These are phyloP conservation scores for Hippolais icterina DNA, from an alignment of 2,113 vertebrate genomes.

Conservation along the genomic window DNA sequence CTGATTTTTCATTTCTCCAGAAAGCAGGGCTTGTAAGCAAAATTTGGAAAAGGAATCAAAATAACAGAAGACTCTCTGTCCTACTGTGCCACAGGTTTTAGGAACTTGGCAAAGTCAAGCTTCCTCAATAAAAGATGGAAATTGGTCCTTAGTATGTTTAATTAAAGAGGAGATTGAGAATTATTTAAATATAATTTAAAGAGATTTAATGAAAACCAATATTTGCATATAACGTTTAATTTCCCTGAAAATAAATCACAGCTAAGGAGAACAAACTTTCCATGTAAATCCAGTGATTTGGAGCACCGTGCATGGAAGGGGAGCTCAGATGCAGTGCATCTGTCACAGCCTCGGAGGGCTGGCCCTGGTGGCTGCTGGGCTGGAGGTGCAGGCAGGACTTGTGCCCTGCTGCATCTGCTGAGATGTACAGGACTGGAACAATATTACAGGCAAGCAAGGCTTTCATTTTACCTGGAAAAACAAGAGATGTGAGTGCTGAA, in stretches of 20 bases:
- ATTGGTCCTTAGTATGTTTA: neutral
- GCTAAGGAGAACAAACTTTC: neutral
- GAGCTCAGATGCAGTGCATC: neutral
- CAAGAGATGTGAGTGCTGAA: neutral
- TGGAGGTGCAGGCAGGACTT: neutral
- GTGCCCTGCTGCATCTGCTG: neutral
- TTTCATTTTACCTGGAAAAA: neutral
- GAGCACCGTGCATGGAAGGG: neutral
- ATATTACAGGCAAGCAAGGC: neutral
- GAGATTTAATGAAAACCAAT: constrained; percentile 32
- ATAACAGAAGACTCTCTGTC: neutral
- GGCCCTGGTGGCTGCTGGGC: neutral
- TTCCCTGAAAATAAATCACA: constrained; percentile 23
- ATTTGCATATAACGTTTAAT: constrained; percentile 29
- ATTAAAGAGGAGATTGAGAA: constrained; percentile 24
- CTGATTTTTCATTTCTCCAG: neutral
- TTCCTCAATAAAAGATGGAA: constrained; percentile 18
- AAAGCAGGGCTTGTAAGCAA: neutral
- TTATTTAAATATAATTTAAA: constrained; percentile 34
- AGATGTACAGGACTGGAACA: neutral
- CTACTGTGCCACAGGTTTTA: neutral
- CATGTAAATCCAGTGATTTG: neutral
- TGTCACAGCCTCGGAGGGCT: neutral
- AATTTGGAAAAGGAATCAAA: neutral
- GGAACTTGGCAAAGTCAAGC: neutral